phyloP scores from a whole-genome alignment of 2,888 invertebrate genomes.

The Diabrotica balteata region DNA sequence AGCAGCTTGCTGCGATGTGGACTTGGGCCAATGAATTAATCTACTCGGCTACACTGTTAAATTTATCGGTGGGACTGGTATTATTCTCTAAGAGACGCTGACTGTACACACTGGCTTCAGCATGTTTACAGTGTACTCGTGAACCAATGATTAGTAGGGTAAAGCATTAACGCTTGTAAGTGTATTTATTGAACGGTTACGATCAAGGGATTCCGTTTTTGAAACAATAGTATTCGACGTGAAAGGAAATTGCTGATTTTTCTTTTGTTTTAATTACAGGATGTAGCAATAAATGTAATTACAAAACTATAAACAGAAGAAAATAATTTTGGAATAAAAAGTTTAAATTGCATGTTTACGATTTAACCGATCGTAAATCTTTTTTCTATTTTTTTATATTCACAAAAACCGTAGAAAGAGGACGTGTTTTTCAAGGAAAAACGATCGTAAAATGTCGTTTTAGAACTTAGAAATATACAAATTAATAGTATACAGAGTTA shows the following conservation, averaged over 20 bases:
- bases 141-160: conserved; percentile 52
- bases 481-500: too few species aligned
- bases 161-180: conserved; percentile 42
- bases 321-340: too few species aligned
- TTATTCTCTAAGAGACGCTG: not conserved
- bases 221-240: conserved; percentile 17
- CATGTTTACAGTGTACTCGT: conserved; percentile 43
- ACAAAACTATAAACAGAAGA: too few species aligned
- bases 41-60: conserved; percentile 48
- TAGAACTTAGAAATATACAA: too few species aligned
- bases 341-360: too few species aligned
- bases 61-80: conserved; percentile 19
- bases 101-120: conserved; percentile 18
- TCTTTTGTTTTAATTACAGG: conserved; percentile 1
- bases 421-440: too few species aligned
- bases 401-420: too few species aligned
- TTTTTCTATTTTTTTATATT: too few species aligned
- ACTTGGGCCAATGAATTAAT: conserved; percentile 53
- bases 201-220: conserved; percentile 24
- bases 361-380: too few species aligned
- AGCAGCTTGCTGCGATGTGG: conserved; percentile 50
- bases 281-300: not conserved
- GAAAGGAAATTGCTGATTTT: conserved; percentile 21
- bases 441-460: too few species aligned
- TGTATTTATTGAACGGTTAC: conserved; percentile 44